Evolutionary conservation across 2,113 vertebrate species (phyloP).

Genomic region (Pao palembangensis): DNA sequence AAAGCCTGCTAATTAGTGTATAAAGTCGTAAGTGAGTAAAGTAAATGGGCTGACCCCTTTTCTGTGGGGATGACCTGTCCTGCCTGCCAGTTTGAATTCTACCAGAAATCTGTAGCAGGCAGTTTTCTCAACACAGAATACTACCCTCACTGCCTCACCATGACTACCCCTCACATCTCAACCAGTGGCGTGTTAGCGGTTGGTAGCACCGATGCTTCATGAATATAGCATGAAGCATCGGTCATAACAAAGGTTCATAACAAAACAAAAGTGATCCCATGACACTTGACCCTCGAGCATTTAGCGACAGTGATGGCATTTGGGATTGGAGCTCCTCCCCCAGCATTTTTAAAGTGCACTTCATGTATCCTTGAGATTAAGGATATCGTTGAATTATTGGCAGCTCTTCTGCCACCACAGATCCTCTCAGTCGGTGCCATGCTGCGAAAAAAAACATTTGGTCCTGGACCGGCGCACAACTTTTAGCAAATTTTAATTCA

Average conservation of each 20-base stretch:
- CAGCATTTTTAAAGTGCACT: too few species aligned
- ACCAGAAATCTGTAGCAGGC: slow-evolving; percentile 50
- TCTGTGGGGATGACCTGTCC: slow-evolving; percentile 38
- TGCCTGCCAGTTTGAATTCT: slow-evolving; percentile 33
- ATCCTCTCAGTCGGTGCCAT: too few species aligned
- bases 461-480: too few species aligned
- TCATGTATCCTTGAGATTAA: too few species aligned
- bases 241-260: too few species aligned
- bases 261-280: neutral
- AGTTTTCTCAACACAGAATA: slow-evolving; percentile 24
- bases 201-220: neutral
- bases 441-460: too few species aligned
- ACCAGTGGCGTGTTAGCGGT: slow-evolving; percentile 45
- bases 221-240: too few species aligned
- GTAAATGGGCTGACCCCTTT: slow-evolving; percentile 28
- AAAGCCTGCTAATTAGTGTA: slow-evolving; percentile 51
- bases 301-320: too few species aligned
- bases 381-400: too few species aligned
- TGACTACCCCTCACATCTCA: slow-evolving; percentile 4
- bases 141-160: neutral
- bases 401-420: too few species aligned
- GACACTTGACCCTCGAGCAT: neutral
- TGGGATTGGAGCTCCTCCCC: too few species aligned
- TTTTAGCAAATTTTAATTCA: too few species aligned
- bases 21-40: slow-evolving; percentile 37